Evolutionary conservation across 2,888 invertebrate genomes (phyloP), one percentile per base, ranked within the genome.

Genomic region (Cheilosia pagana): DNA sequence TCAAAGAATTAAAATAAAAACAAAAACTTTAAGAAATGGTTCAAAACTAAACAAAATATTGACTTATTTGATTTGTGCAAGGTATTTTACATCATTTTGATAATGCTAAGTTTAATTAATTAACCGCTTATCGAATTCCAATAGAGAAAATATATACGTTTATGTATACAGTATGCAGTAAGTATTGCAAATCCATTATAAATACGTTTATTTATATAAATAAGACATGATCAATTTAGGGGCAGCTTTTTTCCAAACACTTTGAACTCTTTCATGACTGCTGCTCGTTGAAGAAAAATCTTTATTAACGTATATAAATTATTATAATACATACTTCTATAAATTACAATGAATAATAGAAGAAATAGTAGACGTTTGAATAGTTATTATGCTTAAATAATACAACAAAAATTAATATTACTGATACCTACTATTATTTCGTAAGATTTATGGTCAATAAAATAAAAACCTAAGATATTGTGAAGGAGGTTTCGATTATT

Each of bases 381-480:
- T 74, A 72, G 53, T 71, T 65, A 74, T 78, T 63, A 74, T 57
- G 43, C 57, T 68, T 62, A 82, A 81, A 50, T 31, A 67, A 77
- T 50, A 48, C 48, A 43, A 65, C 39, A 62, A 62, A 74, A 21
- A 48, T 55, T 25, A 48, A 57, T 50, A 74, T 83, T 72, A 78
- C 63, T 63, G 63, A 83, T 78, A 83, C 62, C 62, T 68, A 78
- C 83, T 78, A 83, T 83, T 83, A 78, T 78, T 74, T 78, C 45
- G 68, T 83, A 83, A 83, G 83, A 68, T 83, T 83, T 74, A 48
- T 83, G 74, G 78, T 83, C 72, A 78, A 83, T 83, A 78, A 78
- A 83, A 45, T 78, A 62, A 76, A 76, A 70, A 74, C 41, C 43
- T 78, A 83, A 83, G 74, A 62, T 68, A 83, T 70, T 83, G 83